Base-by-base conservation (phyloP, 2,113 vertebrate genomes). In the Eclectus roratus region DNA sequence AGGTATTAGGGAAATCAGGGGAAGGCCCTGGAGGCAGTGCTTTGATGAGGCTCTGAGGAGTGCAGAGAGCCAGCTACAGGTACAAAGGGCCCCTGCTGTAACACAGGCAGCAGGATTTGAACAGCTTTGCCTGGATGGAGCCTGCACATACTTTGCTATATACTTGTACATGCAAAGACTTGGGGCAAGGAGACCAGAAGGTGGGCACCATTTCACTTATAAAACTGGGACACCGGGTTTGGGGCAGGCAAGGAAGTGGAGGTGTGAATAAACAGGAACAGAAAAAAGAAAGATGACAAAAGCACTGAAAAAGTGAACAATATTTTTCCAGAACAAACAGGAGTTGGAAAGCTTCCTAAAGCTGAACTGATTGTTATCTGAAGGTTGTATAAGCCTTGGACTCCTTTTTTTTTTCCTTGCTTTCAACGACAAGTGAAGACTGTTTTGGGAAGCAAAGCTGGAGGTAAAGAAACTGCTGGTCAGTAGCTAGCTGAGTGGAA, bases 41-140 rank as follows among this genome's bases (percentile, higher is more conserved):
- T 96, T 97, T 96, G 94, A 97, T 97, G 95, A 92, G 83, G 80
- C 86, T 94, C 94, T 55, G 83, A 60, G 58, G 44, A 92, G 80
- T 5, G 14, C 61, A 77, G 91, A 71, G 86, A 92, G 74, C 72
- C 72, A 91, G 77, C 68, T 37, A 29, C 77, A 86, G 73, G 61
- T 92, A 56, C 50, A 68, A 92, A 86, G 72, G 80, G 85, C 88
- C 89, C 50, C 77, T 93, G 33, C 92, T 84, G 55, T 16, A 92
- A 84, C 64, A 39, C 0, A 0, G 58, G 58, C 37, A 74, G 60
- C 35, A 73, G 88, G 33, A 77, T 70, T 71, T 87, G 78, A 94
- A 53, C 63, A 72, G 73, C n/a, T 89, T 80, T 89, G 61, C 89
- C 77, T 68, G 61, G 35, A 35, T 91, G 44, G 65, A 89, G 77